Percentiles rank a stretch among this genome's conserved stretches.
Conservation (phyloP, 2,888 invertebrate species). For the Oxystoma pomonae region DNA sequence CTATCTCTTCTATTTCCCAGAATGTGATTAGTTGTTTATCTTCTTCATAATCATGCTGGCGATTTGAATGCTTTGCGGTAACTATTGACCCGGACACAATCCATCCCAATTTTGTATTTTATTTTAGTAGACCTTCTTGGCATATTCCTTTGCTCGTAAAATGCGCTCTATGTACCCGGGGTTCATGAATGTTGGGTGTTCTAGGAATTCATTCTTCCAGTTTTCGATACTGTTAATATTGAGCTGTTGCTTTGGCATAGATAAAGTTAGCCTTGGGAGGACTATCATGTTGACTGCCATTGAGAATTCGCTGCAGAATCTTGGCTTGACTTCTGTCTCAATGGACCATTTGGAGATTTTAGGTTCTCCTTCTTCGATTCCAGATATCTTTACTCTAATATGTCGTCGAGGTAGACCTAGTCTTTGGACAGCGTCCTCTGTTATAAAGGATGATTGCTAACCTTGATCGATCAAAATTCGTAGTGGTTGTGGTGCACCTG, state of each 20-base stretch:
- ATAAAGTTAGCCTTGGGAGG: not conserved
- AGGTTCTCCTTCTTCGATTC: constrained; percentile 1
- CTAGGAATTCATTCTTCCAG: not conserved
- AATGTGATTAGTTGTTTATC: not conserved
- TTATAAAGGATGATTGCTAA: constrained; percentile 1
- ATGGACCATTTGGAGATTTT: not conserved
- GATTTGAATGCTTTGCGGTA: not conserved
- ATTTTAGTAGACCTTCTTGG: not conserved
- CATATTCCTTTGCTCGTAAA: too few relatives aligned
- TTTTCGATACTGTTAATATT: not conserved
- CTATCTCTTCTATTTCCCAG: not conserved
- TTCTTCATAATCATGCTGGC: not conserved
- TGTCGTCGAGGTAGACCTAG: not conserved
- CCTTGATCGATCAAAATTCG: constrained; percentile 4
- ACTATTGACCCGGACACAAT: constrained; percentile 2
- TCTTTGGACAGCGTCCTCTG: not conserved
- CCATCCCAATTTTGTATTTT: constrained; percentile 5
- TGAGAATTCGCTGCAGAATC: not conserved
- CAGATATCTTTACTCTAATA: not conserved
- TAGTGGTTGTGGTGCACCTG: not conserved
- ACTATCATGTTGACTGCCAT: not conserved
- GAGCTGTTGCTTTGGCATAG: not conserved
- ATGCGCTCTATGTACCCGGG: not conserved
- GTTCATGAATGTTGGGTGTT: not conserved
- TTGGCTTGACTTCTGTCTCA: not conserved